Base-by-base conservation (phyloP, 37 sponge, comb jelly and placozoan species). In the Spongia lamella region DNA sequence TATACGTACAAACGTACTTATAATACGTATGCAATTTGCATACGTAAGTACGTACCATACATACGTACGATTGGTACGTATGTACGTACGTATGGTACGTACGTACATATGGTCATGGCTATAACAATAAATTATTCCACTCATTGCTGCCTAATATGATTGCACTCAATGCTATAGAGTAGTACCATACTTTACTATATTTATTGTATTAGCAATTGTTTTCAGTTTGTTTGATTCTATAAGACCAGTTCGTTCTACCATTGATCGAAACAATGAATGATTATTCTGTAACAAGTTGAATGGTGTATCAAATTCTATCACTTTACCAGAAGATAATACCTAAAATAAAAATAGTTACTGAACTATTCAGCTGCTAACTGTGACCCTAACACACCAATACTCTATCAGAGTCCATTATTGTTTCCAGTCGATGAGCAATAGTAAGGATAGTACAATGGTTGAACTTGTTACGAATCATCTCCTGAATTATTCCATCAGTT, bases 341-440 rank as follows among this genome's bases (percentile, higher is more conserved):
- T 66, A 31, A 34, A 25, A 11, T 9, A 25, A 66, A 7, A 58
- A 58, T 14, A 58, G 5, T 14, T 29, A 58, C 30, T 14, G 7
- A 58, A 29, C 21, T 16, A 5, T 2, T 34, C 37, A n/a, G n/a
- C n/a, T n/a, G n/a, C n/a, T n/a, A n/a, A 64, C 38, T 24, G 19
- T 43, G 7, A 43, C 38, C 43, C 31, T 25, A 31, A 66, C 68
- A 7, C 21, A 88, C 89, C 89, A 88, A 63, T 66, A 88, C 72
- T 26, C 83, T 55, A 47, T 88, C 89, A 0, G 83, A 68, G 69
- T 88, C 89, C 66, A 88, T 88, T 43, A 88, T 79, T 21, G 89
- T 88, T 75, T 88, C 72, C 36, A 88, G 71, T 26, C 89, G 83
- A 49, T 88, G 89, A 38, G 89, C 89, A 21, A 88, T 78, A 21